Conservation (phyloP, 2,113 vertebrate species). For the Dipodomys stephensi region DNA sequence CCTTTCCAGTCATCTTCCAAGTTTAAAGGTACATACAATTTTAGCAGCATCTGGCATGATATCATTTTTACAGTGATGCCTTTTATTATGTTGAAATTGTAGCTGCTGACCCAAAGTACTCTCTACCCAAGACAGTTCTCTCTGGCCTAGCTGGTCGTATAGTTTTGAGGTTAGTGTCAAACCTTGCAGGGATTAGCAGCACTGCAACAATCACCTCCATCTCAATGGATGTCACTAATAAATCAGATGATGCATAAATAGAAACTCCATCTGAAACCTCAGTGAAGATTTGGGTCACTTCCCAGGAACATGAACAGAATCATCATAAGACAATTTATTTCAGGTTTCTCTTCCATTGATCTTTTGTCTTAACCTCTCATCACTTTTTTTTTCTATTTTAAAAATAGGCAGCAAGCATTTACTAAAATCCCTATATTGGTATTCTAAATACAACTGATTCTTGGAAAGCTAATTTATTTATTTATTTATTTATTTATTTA, state of each 20-base stretch:
- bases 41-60: neutral
- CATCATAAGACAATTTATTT: slow-evolving; percentile 5
- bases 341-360: neutral
- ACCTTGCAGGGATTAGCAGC: neutral
- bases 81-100: neutral
- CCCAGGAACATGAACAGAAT: neutral
- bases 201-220: neutral
- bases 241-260: neutral
- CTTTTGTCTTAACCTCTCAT: neutral
- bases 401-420: neutral
- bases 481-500: neutral
- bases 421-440: slow-evolving; percentile 1
- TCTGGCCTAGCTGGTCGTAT: neutral
- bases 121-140: neutral
- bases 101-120: neutral
- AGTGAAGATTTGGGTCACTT: neutral
- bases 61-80: slow-evolving; percentile 20
- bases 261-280: neutral
- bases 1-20: neutral
- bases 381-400: neutral
- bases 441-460: neutral
- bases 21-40: neutral
- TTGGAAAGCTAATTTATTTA: neutral
- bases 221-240: neutral
- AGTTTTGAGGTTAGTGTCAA: neutral